These are phyloP conservation scores for Venustoraphidia nigricollis DNA, from an alignment of 2,888 invertebrate genomes.

Conservation along the genomic window DNA sequence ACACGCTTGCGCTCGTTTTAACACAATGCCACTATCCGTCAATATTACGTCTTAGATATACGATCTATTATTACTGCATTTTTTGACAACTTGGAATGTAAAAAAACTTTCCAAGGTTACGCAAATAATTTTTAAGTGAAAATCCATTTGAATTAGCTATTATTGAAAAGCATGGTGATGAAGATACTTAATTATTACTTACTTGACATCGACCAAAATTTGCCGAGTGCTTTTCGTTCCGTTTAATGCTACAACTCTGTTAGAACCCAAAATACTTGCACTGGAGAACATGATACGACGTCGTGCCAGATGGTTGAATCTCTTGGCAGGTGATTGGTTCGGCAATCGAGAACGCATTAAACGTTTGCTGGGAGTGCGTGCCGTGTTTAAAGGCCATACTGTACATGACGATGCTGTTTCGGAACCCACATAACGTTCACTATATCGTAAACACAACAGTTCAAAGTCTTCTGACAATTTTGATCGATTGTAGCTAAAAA, in stretches of 20 bases:
- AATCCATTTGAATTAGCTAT: too few relatives aligned
- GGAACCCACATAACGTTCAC: constrained; percentile 54
- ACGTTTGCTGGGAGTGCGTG: constrained; percentile 43
- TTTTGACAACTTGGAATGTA: too few relatives aligned
- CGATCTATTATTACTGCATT: too few relatives aligned
- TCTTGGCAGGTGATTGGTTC: constrained; percentile 49
- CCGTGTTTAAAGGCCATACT: constrained; percentile 39
- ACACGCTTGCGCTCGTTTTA: too few relatives aligned
- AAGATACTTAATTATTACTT: constrained; percentile 13
- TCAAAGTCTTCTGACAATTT: constrained; percentile 56
- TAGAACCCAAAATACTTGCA: constrained; percentile 33
- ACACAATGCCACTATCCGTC: too few relatives aligned
- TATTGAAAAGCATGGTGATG: neutral
- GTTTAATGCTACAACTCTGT: constrained; percentile 31
- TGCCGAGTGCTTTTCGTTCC: constrained; percentile 32
- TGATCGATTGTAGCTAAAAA: constrained; percentile 53
- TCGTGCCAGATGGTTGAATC: constrained; percentile 61
- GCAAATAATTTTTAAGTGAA: too few relatives aligned
- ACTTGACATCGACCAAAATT: constrained; percentile 52
- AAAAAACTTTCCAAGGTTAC: too few relatives aligned
- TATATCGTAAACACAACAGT: constrained; percentile 43
- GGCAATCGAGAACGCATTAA: constrained; percentile 37
- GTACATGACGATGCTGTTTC: constrained; percentile 58
- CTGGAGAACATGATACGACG: constrained; percentile 63
- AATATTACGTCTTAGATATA: too few relatives aligned